These are phyloP conservation scores for Chlorocebus sabaeus DNA, from an alignment of 2,113 vertebrate species.

Conservation along the genomic window DNA sequence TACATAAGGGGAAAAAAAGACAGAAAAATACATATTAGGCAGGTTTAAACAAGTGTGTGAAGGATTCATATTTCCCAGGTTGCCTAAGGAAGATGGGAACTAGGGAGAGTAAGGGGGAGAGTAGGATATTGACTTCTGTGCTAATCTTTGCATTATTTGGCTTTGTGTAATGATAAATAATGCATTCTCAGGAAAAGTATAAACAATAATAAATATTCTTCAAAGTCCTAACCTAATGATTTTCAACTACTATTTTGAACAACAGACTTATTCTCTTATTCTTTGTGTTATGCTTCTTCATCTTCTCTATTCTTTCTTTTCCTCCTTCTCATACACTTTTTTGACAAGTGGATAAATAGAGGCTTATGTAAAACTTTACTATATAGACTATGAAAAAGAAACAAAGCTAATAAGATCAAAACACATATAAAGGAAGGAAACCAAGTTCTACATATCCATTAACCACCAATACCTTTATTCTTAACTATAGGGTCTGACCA, in stretches of 20 bases:
- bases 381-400: background rate
- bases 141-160: background rate
- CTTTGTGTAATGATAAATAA: background rate
- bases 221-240: background rate
- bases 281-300: background rate
- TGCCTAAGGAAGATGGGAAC: background rate
- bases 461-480: background rate
- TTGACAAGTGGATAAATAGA: background rate
- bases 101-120: background rate
- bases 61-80: no score
- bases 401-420: background rate
- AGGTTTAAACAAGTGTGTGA: background rate
- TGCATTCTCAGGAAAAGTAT: background rate
- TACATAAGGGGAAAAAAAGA: background rate
- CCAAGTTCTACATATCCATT: background rate
- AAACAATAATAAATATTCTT: background rate
- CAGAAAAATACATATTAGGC: background rate
- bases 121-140: background rate
- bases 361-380: background rate
- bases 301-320: background rate
- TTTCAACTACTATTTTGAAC: background rate
- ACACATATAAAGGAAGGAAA: background rate
- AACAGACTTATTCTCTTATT: background rate
- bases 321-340: background rate
- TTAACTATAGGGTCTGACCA: rapidly evolving